Percentiles rank a stretch among this genome's conserved stretches.
Evolutionary conservation across 2,888 invertebrate species (phyloP).

Genomic region (Pseudococcus viburni): DNA sequence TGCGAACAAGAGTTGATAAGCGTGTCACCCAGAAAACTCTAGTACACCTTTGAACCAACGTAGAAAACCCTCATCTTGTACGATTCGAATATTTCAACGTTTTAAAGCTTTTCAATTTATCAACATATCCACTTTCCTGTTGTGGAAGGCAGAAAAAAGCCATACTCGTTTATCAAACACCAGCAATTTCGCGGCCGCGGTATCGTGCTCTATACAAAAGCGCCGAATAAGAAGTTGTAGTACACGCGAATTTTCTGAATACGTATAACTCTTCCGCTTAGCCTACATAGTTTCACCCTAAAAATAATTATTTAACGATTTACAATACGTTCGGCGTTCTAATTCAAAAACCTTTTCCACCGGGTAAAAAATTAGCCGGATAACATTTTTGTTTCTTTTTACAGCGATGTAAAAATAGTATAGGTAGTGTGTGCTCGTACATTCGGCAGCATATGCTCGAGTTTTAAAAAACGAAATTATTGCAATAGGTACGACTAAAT

Average conservation of each 20-base stretch:
- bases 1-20: constrained; percentile 1
- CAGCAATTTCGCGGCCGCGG: constrained; percentile 11
- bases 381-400: constrained; percentile 20
- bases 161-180: constrained; percentile 15
- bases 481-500: background rate
- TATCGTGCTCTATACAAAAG: background rate
- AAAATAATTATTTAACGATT: constrained; percentile 38
- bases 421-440: background rate
- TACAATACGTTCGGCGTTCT: constrained; percentile 29
- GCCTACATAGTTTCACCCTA: background rate
- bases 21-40: constrained; percentile 7
- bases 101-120: constrained; percentile 33
- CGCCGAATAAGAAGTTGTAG: constrained; percentile 17
- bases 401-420: background rate
- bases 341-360: constrained; percentile 22
- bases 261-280: background rate
- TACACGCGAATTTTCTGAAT: background rate
- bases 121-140: background rate
- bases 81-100: constrained; percentile 21
- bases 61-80: constrained; percentile 11
- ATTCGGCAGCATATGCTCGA: background rate
- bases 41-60: background rate
- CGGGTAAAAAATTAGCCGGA: constrained; percentile 26
- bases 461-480: background rate
- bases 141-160: background rate